phyloP scores from a whole-genome alignment of 2,113 vertebrate species.

The Engystomops pustulosus region DNA sequence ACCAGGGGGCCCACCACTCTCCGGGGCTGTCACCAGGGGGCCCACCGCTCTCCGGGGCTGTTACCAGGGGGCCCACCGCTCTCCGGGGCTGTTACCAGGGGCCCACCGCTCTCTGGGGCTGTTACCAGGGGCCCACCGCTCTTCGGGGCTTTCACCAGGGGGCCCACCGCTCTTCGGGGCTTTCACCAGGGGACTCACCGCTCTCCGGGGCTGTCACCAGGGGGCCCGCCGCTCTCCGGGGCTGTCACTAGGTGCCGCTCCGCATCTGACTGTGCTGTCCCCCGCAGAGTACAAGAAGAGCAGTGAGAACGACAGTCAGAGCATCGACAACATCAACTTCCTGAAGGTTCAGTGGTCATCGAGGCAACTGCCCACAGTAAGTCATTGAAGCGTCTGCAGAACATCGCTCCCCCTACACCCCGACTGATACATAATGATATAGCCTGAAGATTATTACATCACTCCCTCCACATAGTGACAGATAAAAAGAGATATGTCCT shows the following conservation, averaged over 20 bases:
- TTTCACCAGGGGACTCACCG: too few species aligned
- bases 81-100: too few species aligned
- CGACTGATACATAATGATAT: neutral
- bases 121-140: too few species aligned
- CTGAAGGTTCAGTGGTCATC: slow-evolving; percentile 95
- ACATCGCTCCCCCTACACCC: neutral
- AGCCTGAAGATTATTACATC: neutral
- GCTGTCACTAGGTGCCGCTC: neutral
- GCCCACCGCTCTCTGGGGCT: too few species aligned
- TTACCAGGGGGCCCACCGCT: neutral
- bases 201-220: neutral
- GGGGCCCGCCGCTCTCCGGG: too few species aligned
- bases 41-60: too few species aligned
- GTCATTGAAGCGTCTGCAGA: slow-evolving; percentile 54
- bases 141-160: too few species aligned
- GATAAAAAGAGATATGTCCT: neutral
- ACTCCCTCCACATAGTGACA: neutral
- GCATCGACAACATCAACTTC: slow-evolving; percentile 96
- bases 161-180: too few species aligned
- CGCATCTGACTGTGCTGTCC: neutral
- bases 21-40: too few species aligned
- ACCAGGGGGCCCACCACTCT: too few species aligned
- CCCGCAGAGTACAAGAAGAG: slow-evolving; percentile 93
- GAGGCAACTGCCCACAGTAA: slow-evolving; percentile 90
- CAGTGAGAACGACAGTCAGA: slow-evolving; percentile 94